A percentile compares a stretch with the other conserved stretches of the same genome.
These are phyloP conservation scores for Melieria picta DNA, from an alignment of 2,888 invertebrate genomes.

Conservation along the genomic window DNA sequence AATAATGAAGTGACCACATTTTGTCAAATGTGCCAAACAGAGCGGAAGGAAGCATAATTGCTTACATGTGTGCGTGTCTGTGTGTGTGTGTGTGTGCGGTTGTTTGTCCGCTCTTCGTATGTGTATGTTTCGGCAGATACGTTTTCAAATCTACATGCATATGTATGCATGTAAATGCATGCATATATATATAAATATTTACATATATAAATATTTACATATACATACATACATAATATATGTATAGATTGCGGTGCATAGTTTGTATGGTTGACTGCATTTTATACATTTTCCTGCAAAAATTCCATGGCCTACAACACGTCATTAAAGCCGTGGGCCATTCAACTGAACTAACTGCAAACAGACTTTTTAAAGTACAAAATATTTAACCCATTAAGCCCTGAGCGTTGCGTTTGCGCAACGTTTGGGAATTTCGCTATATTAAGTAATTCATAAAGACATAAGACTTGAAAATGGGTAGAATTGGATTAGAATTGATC, in stretches of 20 bases:
- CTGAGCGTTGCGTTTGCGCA: no score
- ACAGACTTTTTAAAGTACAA: no score
- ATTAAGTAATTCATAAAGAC: no score
- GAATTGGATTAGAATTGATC: no score
- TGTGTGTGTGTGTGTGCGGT: neutral
- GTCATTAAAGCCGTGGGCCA: no score
- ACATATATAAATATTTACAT: neutral
- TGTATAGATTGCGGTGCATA: neutral
- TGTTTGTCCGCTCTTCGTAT: neutral
- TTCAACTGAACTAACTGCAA: no score
- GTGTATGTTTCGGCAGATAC: neutral
- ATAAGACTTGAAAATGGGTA: no score
- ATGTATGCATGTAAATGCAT: slow-evolving; percentile 8
- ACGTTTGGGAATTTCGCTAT: no score
- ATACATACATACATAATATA: neutral
- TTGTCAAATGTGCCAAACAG: slow-evolving; percentile 25
- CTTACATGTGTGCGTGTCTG: neutral
- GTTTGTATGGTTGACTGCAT: no score
- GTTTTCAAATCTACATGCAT: slow-evolving; percentile 16
- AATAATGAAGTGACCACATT: slow-evolving; percentile 33
- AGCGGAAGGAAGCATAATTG: slow-evolving; percentile 10
- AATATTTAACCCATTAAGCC: no score
- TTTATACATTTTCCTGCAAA: no score
- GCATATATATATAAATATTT: neutral
- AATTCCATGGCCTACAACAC: no score